Base-by-base conservation (phyloP, 2,888 invertebrate species). In the Stenurella melanura region DNA sequence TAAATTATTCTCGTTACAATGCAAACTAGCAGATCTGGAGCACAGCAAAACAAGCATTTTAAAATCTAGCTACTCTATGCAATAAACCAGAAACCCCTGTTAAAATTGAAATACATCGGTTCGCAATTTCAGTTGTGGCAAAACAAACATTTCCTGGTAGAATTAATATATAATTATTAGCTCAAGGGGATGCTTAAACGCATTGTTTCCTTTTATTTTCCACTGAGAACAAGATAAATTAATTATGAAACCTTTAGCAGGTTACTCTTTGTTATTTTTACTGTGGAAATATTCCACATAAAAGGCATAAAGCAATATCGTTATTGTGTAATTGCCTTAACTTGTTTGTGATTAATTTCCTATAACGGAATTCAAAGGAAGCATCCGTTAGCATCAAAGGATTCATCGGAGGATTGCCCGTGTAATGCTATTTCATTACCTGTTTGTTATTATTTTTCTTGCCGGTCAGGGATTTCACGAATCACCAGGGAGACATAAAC, bases 141-240 rank as follows among this genome's bases (percentile, higher is more conserved):
- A 30, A 61, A 61, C 34, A 61, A 61, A 61, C 61, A 61, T 26
- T 61, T 64, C 64, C 64, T 34, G 1, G 18, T 12, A 11, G 38
- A 42, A 42, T 64, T 42, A 68, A 68, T 68, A 56, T 56, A 68
- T 56, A 30, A 68, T 67, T 54, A 56, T 68, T 30, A 56, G 30
- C 68, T 56, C 68, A 56, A 68, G 68, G 68, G 68, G 68, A 56
- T 54, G 42, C 17, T n/a, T 56, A 56, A 68, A 68, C 54, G 10
- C 0, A 17, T 15, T 30, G 68, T 68, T 68, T 68, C 54, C 56
- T 26, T 26, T 30, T 30, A 26, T 56, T 68, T 56, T 68, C 56
- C 68, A 1, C 21, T 11, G 38, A 50, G 56, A 68, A 56, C 26
- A 54, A 30, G 56, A 56, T 68, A 57, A 68, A 68, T 68, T 57